These are phyloP conservation scores for Microctenopoma steveboyesi DNA, from an alignment of 2,797 vertebrate species.

Conservation along the genomic window DNA sequence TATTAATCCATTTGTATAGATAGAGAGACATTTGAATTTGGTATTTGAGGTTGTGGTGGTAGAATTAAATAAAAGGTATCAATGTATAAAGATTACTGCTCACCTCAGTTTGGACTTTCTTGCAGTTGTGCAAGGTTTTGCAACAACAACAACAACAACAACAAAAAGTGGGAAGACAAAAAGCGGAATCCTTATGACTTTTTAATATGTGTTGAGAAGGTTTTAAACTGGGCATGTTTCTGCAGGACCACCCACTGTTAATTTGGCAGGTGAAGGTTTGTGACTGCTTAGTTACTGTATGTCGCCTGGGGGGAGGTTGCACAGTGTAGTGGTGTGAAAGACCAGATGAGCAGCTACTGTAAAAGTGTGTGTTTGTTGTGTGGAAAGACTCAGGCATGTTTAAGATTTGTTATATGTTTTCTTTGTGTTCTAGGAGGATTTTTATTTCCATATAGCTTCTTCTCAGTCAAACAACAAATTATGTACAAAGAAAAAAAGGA, in stretches of 20 bases:
- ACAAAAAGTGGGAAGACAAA: not conserved
- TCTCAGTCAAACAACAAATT: not conserved
- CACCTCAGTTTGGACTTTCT: not conserved
- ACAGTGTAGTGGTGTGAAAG: constrained; percentile 46
- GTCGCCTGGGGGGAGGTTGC: constrained; percentile 33
- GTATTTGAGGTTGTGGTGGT: too few relatives aligned
- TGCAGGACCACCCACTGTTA: constrained; percentile 38
- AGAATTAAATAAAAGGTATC: too few relatives aligned
- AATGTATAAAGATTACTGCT: too few relatives aligned
- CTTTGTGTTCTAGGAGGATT: too few relatives aligned
- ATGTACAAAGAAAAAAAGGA: not conserved
- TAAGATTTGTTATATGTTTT: too few relatives aligned
- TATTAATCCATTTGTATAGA: not conserved
- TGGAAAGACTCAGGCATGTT: not conserved
- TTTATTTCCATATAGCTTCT: not conserved
- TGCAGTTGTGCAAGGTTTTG: not conserved
- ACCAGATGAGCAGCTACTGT: constrained; percentile 49
- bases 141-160: too few relatives aligned
- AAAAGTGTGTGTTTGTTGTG: constrained; percentile 25
- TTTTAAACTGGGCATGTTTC: constrained; percentile 23
- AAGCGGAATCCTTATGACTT: constrained; percentile 13
- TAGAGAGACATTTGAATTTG: too few relatives aligned
- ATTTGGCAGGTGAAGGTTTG: constrained; percentile 45
- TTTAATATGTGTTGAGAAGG: constrained; percentile 36
- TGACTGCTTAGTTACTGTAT: constrained; percentile 40